Conservation (phyloP, 1,140 invertebrate genomes). For the Aethina tumida region DNA sequence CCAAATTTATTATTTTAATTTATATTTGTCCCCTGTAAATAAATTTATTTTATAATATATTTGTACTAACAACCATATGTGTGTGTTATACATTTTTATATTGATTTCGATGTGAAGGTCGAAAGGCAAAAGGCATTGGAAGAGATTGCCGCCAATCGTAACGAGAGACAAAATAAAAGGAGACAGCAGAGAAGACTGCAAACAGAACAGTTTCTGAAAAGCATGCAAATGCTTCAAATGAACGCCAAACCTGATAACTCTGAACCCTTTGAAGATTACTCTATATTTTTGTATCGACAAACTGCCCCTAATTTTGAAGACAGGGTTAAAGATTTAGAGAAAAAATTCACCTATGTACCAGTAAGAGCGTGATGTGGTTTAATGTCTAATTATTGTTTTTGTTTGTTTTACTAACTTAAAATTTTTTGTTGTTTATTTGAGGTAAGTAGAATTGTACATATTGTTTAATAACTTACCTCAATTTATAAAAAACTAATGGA, state of each 20-base stretch:
- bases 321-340: conserved; percentile 65
- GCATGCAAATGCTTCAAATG: conserved; percentile 64
- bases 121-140: conserved; percentile 53
- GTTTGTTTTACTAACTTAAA: neutral
- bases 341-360: conserved; percentile 58
- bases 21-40: neutral
- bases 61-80: neutral
- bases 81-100: conserved; percentile 6
- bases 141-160: conserved; percentile 58
- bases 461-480: too few species aligned
- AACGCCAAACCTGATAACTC: conserved; percentile 46
- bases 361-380: conserved; percentile 45
- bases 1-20: conserved; percentile 9
- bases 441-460: too few species aligned
- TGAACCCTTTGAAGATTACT: conserved; percentile 61
- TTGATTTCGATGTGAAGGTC: conserved; percentile 39
- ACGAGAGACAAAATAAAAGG: conserved; percentile 51
- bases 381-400: neutral
- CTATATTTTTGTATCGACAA: conserved; percentile 62
- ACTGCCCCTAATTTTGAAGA: conserved; percentile 65
- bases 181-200: conserved; percentile 56
- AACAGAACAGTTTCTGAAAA: conserved; percentile 65
- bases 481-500: too few species aligned
- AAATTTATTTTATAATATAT: neutral
- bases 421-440: neutral